Conservation (phyloP, 2,888 invertebrate species). For the Sarcophaga subvicina region DNA sequence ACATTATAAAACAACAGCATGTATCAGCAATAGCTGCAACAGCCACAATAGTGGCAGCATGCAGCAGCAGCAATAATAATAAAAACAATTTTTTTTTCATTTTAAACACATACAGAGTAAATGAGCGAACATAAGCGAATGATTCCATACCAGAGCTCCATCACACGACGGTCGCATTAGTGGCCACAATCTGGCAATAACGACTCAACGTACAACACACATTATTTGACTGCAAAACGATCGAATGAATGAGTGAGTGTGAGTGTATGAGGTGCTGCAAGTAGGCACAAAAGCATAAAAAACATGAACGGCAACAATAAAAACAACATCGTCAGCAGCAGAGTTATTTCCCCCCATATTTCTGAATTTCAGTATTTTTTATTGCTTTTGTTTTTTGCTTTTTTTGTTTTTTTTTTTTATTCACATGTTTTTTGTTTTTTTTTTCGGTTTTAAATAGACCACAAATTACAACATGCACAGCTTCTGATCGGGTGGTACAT, state of each 20-base stretch:
- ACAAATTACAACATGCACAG: constrained; percentile 67
- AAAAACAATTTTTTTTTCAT: neutral
- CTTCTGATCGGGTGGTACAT: constrained; percentile 64
- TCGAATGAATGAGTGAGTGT: neutral
- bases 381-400: neutral
- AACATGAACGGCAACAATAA: constrained; percentile 8
- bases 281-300: constrained; percentile 20
- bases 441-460: constrained; percentile 58
- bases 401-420: neutral
- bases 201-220: constrained; percentile 47
- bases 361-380: constrained; percentile 5
- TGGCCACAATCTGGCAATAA: constrained; percentile 32
- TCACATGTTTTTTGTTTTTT: neutral
- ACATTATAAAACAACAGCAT: constrained; percentile 46
- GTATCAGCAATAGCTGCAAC: constrained; percentile 16
- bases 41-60: constrained; percentile 23
- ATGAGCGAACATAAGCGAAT: constrained; percentile 40
- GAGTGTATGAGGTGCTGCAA: constrained; percentile 25
- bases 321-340: constrained; percentile 28
- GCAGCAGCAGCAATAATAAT: constrained; percentile 20
- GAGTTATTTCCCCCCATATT: constrained; percentile 27
- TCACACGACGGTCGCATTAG: constrained; percentile 31
- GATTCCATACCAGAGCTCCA: constrained; percentile 20
- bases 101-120: constrained; percentile 55
- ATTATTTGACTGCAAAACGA: constrained; percentile 46